Evolutionary conservation across 2,113 vertebrate genomes (phyloP), one percentile per base, ranked within the genome.

Genomic region (Coracopsis vasa): DNA sequence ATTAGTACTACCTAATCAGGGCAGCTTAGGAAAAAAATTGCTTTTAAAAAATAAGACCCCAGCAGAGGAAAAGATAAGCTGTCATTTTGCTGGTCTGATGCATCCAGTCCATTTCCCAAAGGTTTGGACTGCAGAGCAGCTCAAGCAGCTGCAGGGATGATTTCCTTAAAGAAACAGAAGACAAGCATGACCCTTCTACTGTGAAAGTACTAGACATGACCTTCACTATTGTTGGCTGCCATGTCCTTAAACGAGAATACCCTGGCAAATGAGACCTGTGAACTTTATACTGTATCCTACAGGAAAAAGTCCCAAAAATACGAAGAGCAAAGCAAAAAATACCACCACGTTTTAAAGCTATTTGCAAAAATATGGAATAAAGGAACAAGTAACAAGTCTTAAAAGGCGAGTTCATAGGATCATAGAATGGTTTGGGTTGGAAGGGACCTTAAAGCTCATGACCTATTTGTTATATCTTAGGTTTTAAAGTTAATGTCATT

Each of bases 1-100:
- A 91, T 95, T 94, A 94, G 73, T 85, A 51, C 89, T 95, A 91
- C 70, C 88, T 96, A 97, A 96, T 94, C 88, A 96, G 94, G 88
- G n/a, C 96, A 94, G 70, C 58, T 94, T 89, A 87, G 48, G 64
- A 89, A 92, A 95, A 95, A 92, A 41, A 0, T 16, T 87, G 16
- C 37, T 87, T 87, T 77, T 72, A 65, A 92, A 87, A 94, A 87
- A 64, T 81, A 72, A 77, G 48, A 92, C 21, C 72, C 47, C 33
- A 88, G 45, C 27, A 85, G 73, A 84, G 50, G 48, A 75, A 91
- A 89, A 94, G 65, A 72, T 89, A 88, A 92, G 19, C 41, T 84
- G 78, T n/a, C 6, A 2, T 75, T 86, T 69, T 94, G 15, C 88
- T 90, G 65, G 21, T 84, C 51, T 80, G 61, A 72, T 64, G 44